Conservation (phyloP, 2,888 invertebrate species). For the Amphiduros pacificus region DNA sequence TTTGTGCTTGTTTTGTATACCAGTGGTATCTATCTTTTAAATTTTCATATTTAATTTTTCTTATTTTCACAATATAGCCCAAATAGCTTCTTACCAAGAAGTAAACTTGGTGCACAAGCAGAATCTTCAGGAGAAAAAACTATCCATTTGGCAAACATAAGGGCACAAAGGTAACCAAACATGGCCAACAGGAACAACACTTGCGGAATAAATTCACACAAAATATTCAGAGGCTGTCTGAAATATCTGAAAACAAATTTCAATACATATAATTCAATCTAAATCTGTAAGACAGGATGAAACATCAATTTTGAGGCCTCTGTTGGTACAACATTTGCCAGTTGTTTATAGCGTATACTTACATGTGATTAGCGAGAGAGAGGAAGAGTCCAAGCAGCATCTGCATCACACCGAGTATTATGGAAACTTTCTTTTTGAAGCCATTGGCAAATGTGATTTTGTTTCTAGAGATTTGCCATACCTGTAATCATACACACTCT, state of each 20-base stretch:
- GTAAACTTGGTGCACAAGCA: constrained; percentile 88
- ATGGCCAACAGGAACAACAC: constrained; percentile 85
- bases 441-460: constrained; percentile 94
- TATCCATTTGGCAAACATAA: constrained; percentile 97
- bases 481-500: too few species aligned
- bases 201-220: constrained; percentile 95
- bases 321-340: too few species aligned
- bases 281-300: neutral
- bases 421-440: constrained; percentile 93
- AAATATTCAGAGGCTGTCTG: constrained; percentile 73
- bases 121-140: constrained; percentile 62
- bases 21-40: too few species aligned
- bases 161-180: constrained; percentile 92
- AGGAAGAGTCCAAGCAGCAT: constrained; percentile 95
- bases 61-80: too few species aligned
- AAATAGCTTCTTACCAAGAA: constrained; percentile 75
- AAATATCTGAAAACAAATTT: constrained; percentile 58
- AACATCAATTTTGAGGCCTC: neutral
- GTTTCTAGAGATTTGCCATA: constrained; percentile 73
- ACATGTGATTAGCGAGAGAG: constrained; percentile 63
- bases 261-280: neutral
- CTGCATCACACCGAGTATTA: constrained; percentile 92
- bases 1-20: too few species aligned
- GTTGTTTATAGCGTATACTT: too few species aligned
- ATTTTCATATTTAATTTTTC: too few species aligned